phyloP scores from a whole-genome alignment of 2,797 vertebrate genomes.

The Peromyscus attwateri region DNA sequence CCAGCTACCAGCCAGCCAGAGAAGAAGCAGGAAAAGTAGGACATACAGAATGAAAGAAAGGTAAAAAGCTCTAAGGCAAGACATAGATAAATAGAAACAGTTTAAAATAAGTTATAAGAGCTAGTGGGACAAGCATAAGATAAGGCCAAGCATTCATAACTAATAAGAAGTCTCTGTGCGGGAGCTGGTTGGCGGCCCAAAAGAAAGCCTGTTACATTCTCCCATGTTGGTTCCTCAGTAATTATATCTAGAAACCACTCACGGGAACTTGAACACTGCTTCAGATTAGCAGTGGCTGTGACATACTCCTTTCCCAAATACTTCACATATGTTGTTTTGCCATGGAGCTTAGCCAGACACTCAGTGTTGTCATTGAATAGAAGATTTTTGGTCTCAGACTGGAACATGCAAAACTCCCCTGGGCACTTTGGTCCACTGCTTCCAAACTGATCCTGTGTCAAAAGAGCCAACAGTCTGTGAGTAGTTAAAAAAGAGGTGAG shows the following conservation, averaged over 20 bases:
- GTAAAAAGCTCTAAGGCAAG: neutral
- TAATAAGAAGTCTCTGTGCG: neutral
- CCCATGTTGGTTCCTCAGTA: accelerated
- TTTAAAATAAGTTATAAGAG: neutral
- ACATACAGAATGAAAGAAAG: neutral
- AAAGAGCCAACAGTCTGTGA: neutral
- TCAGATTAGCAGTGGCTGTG: slow-evolving; percentile 86
- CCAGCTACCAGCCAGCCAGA: neutral
- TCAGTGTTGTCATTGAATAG: slow-evolving; percentile 95
- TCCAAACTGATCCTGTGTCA: slow-evolving; percentile 87
- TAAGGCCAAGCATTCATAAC: neutral
- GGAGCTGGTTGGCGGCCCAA: neutral
- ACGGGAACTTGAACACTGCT: slow-evolving; percentile 89
- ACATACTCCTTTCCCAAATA: slow-evolving; percentile 90
- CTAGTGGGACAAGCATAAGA: neutral
- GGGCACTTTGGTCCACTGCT: neutral
- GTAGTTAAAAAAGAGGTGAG: too few species aligned
- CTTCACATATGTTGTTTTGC: slow-evolving; percentile 61
- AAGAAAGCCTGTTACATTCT: neutral
- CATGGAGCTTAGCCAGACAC: slow-evolving; percentile 89
- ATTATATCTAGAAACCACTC: neutral
- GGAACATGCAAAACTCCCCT: slow-evolving; percentile 89
- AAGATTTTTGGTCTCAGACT: slow-evolving; percentile 90
- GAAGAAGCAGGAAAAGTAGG: neutral
- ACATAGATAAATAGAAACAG: neutral